Conservation (phyloP, 2,797 vertebrate genomes). For the Galago senegalensis region DNA sequence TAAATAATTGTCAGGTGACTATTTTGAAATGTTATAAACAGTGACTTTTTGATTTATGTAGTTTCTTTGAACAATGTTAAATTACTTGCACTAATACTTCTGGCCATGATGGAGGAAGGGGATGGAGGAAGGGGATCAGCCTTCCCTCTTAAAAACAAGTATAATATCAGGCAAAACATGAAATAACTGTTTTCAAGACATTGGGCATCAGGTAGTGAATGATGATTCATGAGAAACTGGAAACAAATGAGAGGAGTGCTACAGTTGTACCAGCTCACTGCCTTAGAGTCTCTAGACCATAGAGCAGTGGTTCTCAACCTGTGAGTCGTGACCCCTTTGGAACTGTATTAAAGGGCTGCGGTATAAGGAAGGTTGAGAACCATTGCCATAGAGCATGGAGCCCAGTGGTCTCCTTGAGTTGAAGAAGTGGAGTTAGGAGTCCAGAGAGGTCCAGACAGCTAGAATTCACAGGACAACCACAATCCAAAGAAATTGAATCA, state of each 20-base stretch:
- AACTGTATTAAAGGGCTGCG: too few species aligned
- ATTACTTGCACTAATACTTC: background rate
- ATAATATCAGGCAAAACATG: constrained; percentile 16
- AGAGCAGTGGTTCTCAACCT: too few species aligned
- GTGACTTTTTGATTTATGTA: constrained; percentile 10
- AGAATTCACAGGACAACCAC: background rate
- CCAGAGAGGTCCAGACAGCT: background rate
- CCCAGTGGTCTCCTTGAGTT: background rate
- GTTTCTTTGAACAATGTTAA: constrained; percentile 25
- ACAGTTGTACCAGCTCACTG: background rate
- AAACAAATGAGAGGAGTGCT: background rate
- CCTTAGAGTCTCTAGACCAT: background rate
- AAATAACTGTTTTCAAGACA: background rate
- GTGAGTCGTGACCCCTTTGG: too few species aligned
- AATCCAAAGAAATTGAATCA: background rate
- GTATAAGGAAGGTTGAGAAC: too few species aligned
- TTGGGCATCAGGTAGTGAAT: background rate
- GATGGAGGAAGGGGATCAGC: background rate
- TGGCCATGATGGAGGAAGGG: background rate
- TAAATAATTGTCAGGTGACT: constrained; percentile 30
- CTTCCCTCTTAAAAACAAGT: background rate
- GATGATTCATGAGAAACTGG: background rate
- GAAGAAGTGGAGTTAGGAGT: background rate
- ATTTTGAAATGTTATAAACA: constrained; percentile 25
- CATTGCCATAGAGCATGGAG: too few species aligned